Percentiles rank a stretch among this genome's conserved stretches.
phyloP scores from a whole-genome alignment of 92 coral and sea anemone species.

The Scolanthus callimorphus region DNA sequence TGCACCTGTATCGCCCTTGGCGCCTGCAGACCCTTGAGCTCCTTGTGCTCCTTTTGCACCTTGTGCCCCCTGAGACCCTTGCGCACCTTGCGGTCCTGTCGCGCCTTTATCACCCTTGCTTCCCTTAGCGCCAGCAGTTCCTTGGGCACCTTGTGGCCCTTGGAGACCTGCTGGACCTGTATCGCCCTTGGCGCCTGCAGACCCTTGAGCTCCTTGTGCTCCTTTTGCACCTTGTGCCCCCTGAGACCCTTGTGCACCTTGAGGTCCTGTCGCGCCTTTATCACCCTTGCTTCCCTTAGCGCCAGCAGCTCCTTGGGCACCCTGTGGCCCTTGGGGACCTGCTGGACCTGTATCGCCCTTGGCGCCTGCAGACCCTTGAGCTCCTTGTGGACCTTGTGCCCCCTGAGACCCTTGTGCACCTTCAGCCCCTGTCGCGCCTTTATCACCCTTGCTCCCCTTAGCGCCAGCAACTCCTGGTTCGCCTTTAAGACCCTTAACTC shows the following conservation, averaged over 20 bases:
- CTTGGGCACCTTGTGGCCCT: no score
- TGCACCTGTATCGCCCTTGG: no score
- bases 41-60: conserved; percentile 67
- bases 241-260: conserved; percentile 3
- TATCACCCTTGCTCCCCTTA: not conserved
- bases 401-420: not conserved
- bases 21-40: no score
- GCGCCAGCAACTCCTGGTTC: not conserved
- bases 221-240: conserved; percentile 44
- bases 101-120: conserved; percentile 3
- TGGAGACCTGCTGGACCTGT: no score
- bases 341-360: not conserved
- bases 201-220: conserved; percentile 52
- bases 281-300: conserved; percentile 4
- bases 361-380: conserved; percentile 25
- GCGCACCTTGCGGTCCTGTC: not conserved
- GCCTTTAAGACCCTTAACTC: conserved; percentile 2
- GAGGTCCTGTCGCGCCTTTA: not conserved
- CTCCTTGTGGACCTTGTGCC: conserved; percentile 7
- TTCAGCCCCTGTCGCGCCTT: not conserved
- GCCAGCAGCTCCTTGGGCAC: not conserved
- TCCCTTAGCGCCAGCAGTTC: no score
- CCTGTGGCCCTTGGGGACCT: conserved; percentile 4
- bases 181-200: no score
- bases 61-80: conserved; percentile 2